A percentile compares a stretch with the other conserved stretches of the same genome.
phyloP scores from a whole-genome alignment of 2,113 vertebrate genomes.

The Gallinago media region DNA sequence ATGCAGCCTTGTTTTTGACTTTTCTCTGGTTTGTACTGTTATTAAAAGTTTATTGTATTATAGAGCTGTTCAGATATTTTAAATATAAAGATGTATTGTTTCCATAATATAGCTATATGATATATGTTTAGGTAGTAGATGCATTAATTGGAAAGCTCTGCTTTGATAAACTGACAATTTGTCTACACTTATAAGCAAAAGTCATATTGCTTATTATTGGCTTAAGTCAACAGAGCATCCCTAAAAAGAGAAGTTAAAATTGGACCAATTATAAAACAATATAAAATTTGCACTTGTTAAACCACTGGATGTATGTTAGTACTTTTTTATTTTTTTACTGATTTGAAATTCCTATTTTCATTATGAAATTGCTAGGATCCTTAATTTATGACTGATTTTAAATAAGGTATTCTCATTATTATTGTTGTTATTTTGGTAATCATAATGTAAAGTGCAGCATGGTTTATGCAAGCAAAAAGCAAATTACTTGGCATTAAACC shows the following conservation, averaged over 20 bases:
- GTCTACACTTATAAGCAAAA: constrained; percentile 84
- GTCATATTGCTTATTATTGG: constrained; percentile 74
- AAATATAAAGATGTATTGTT: constrained; percentile 90
- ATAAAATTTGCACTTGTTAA: constrained; percentile 87
- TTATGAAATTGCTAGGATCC: constrained; percentile 87
- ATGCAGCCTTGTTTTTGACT: constrained; percentile 93
- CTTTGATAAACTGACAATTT: constrained; percentile 90
- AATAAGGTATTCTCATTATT: constrained; percentile 72
- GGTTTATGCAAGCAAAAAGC: constrained; percentile 81
- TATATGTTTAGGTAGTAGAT: constrained; percentile 89
- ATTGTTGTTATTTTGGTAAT: constrained; percentile 78
- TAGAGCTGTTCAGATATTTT: constrained; percentile 92
- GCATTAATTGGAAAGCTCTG: constrained; percentile 87
- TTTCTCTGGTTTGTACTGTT: constrained; percentile 86
- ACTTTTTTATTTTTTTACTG: constrained; percentile 64
- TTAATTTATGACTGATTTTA: constrained; percentile 88
- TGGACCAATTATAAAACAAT: constrained; percentile 85
- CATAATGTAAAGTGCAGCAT: constrained; percentile 77
- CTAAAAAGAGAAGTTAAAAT: constrained; percentile 74
- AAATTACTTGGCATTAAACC: constrained; percentile 67
- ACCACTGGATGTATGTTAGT: constrained; percentile 79
- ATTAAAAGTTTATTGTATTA: constrained; percentile 93
- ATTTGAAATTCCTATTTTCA: constrained; percentile 77
- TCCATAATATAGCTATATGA: constrained; percentile 84
- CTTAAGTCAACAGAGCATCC: constrained; percentile 77